Conservation (phyloP, 1,140 invertebrate genomes). For the Ceratina japonica region DNA sequence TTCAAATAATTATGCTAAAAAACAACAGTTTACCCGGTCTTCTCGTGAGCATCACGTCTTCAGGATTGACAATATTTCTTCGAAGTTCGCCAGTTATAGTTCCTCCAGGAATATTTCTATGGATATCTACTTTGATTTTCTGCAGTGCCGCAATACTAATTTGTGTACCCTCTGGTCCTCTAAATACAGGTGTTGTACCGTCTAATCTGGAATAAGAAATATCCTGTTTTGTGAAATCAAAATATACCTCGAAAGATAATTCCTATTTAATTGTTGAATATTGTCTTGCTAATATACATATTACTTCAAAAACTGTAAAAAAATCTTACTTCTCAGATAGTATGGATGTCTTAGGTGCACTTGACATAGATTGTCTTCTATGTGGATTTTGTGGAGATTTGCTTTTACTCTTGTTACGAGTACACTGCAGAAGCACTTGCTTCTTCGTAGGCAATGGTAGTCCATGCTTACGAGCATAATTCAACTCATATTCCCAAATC, state of each 20-base stretch:
- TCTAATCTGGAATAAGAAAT: slow-evolving; percentile 44
- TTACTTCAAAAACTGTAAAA: neutral
- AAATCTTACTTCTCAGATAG: slow-evolving; percentile 64
- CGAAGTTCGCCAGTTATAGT: slow-evolving; percentile 25
- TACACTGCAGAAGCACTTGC: slow-evolving; percentile 8
- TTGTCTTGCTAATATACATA: neutral
- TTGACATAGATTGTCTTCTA: slow-evolving; percentile 24
- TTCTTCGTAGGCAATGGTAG: slow-evolving; percentile 16
- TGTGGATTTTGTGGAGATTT: slow-evolving; percentile 31
- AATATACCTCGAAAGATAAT: neutral
- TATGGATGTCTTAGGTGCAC: slow-evolving; percentile 29
- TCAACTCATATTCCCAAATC: slow-evolving; percentile 52
- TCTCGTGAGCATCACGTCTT: slow-evolving; percentile 63
- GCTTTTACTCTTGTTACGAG: slow-evolving; percentile 41
- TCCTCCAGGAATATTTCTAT: slow-evolving; percentile 56
- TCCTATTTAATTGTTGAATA: neutral
- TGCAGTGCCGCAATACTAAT: slow-evolving; percentile 53
- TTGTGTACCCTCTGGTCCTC: slow-evolving; percentile 56
- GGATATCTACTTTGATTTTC: slow-evolving; percentile 67
- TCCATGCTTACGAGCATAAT: slow-evolving; percentile 33
- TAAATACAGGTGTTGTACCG: slow-evolving; percentile 53
- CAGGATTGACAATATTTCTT: slow-evolving; percentile 61
- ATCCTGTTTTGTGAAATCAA: neutral
- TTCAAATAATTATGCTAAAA: slow-evolving; percentile 14
- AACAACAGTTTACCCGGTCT: slow-evolving; percentile 63